These are phyloP conservation scores for Bubo bubo DNA, from an alignment of 2,113 vertebrate genomes.

Conservation along the genomic window DNA sequence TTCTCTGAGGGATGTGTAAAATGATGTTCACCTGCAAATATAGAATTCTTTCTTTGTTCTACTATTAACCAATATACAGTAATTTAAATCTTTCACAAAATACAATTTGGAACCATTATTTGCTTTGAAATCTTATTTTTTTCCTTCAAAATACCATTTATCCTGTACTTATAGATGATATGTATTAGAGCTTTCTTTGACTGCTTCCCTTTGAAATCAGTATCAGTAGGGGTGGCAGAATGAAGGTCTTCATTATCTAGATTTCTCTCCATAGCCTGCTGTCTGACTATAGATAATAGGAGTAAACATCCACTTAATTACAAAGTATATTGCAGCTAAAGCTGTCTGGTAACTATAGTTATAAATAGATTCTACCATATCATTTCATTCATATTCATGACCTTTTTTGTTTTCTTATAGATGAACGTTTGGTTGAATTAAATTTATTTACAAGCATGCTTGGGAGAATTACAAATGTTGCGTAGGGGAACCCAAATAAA, in stretches of 20 bases:
- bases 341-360: neutral
- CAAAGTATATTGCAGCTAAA: neutral
- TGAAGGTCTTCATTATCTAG: neutral
- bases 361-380: neutral
- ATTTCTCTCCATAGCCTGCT: neutral
- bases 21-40: neutral
- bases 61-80: neutral
- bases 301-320: slow-evolving; percentile 21
- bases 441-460: neutral
- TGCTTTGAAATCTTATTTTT: neutral
- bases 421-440: neutral
- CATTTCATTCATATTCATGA: neutral
- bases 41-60: neutral
- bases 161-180: neutral
- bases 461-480: neutral
- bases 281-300: slow-evolving; percentile 4
- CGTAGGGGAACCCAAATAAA: neutral
- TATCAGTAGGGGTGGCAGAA: neutral
- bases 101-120: neutral
- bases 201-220: neutral
- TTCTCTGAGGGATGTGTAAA: neutral
- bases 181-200: neutral
- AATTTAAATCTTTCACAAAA: neutral
- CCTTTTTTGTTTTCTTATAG: slow-evolving; percentile 3
- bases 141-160: neutral